Evolutionary conservation across 2,797 vertebrate species (phyloP).

Genomic region (Centroberyx gerrardi): DNA sequence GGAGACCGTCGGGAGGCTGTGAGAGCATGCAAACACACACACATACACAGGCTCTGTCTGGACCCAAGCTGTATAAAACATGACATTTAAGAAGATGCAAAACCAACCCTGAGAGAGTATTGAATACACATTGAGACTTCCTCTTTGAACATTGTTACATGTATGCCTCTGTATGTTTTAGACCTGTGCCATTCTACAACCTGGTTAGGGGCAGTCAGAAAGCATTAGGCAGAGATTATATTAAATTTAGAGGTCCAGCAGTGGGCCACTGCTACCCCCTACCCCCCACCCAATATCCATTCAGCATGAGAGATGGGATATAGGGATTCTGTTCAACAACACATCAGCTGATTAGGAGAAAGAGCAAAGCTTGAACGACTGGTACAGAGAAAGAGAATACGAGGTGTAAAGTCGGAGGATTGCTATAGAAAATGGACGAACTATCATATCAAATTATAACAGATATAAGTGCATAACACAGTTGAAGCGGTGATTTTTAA

Average conservation of each 20-base stretch:
- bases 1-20: constrained; percentile 61
- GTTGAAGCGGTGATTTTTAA: not conserved
- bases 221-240: constrained; percentile 19
- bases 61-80: constrained; percentile 44
- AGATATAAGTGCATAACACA: too few species aligned
- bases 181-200: not conserved
- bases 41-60: not conserved
- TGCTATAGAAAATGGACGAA: too few species aligned
- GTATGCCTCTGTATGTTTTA: constrained; percentile 5
- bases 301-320: not conserved
- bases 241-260: not conserved
- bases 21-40: constrained; percentile 40
- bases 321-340: constrained; percentile 4
- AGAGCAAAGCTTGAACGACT: too few species aligned
- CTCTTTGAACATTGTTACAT: constrained; percentile 29
- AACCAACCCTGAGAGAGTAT: constrained; percentile 21
- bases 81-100: constrained; percentile 40
- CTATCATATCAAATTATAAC: too few species aligned
- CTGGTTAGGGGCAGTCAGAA: constrained; percentile 8
- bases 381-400: too few species aligned
- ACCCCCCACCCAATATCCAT: not conserved
- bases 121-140: constrained; percentile 9
- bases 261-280: not conserved
- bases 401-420: too few species aligned
- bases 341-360: too few species aligned